Percentiles rank a stretch among this genome's conserved stretches.
phyloP scores from a whole-genome alignment of 2,888 invertebrate species.

The Melipona bicolor region DNA sequence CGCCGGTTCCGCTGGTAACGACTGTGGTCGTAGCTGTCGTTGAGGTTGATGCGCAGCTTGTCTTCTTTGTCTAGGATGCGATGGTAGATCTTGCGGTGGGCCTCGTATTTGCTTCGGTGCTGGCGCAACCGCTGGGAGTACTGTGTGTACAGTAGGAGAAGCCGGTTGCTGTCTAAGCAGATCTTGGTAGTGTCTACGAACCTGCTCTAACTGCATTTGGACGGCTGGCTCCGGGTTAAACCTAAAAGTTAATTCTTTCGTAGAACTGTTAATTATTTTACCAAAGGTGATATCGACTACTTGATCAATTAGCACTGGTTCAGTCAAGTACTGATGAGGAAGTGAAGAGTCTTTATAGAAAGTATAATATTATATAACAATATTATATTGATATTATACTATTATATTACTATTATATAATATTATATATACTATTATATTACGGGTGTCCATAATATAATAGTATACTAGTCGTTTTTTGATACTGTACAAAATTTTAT shows the following conservation, averaged over 20 bases:
- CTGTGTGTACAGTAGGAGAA: constrained; percentile 13
- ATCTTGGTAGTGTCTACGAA: constrained; percentile 56
- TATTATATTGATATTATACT: too few species aligned
- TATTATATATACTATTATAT: too few species aligned
- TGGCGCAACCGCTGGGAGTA: constrained; percentile 50
- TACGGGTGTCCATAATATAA: too few species aligned
- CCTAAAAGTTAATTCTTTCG: constrained; percentile 51
- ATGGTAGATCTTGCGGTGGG: neutral
- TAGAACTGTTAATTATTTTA: neutral
- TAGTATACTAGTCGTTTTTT: too few species aligned
- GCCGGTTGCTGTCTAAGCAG: constrained; percentile 30
- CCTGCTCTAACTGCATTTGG: constrained; percentile 57
- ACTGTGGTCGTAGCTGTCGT: constrained; percentile 37
- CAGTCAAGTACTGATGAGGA: too few species aligned
- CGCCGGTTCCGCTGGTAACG: constrained; percentile 71
- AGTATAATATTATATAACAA: too few species aligned
- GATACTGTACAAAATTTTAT: too few species aligned
- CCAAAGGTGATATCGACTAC: too few species aligned
- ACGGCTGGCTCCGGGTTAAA: constrained; percentile 70
- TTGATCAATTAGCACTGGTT: neutral
- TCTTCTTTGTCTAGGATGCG: constrained; percentile 26
- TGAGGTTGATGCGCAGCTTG: constrained; percentile 36
- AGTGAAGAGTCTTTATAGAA: too few species aligned
- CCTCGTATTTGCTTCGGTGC: neutral
- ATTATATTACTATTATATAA: too few species aligned